Percentiles rank a stretch among this genome's conserved stretches.
Conservation (phyloP, 1,140 invertebrate species). For the Telenomus remus region DNA sequence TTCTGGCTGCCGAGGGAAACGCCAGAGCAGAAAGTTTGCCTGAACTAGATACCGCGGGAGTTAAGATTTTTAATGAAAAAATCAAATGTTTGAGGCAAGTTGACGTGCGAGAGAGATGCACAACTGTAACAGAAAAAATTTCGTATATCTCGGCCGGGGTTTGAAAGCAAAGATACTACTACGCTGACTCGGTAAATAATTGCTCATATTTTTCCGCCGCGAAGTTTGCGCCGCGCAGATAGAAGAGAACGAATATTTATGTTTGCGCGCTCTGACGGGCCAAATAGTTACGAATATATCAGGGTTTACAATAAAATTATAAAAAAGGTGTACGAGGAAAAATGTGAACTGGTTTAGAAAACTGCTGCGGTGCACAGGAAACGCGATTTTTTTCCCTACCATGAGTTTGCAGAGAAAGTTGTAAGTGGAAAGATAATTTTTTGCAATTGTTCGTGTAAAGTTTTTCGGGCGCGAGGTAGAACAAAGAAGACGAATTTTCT, state of each 20-base stretch:
- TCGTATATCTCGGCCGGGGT: not conserved
- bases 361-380: too few species aligned
- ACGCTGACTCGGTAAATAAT: constrained; percentile 1
- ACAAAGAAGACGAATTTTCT: constrained; percentile 31
- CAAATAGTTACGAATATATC: not conserved
- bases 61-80: constrained; percentile 16
- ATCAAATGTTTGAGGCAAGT: constrained; percentile 20
- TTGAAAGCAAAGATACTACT: not conserved
- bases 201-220: not conserved
- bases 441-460: constrained; percentile 16
- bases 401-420: too few species aligned
- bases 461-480: not conserved
- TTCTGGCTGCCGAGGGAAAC: constrained; percentile 19
- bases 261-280: not conserved
- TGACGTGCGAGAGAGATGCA: not conserved
- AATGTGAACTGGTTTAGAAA: too few species aligned
- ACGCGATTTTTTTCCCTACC: too few species aligned
- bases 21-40: not conserved
- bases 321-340: too few species aligned
- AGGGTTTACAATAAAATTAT: too few species aligned
- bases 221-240: not conserved
- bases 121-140: not conserved
- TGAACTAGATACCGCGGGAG: not conserved
- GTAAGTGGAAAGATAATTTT: constrained; percentile 11
- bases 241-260: constrained; percentile 2